Conservation (phyloP, 1,140 invertebrate genomes). For the Drosophila punjabiensis region DNA sequence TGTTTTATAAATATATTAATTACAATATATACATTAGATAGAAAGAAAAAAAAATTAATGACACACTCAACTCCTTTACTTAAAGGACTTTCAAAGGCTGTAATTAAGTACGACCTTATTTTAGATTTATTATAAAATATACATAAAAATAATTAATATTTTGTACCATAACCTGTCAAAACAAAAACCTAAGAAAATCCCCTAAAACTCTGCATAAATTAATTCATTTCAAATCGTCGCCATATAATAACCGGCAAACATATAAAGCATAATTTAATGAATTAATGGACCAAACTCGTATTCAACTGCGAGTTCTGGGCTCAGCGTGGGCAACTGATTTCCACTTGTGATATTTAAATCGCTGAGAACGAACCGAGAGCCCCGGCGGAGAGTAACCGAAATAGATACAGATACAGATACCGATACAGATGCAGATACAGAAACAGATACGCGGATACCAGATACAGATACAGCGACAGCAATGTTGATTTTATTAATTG, state of each 20-base stretch:
- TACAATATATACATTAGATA: too few species aligned
- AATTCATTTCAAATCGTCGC: conserved; percentile 11
- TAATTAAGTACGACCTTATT: too few species aligned
- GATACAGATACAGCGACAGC: conserved; percentile 27
- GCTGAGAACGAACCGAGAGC: conserved; percentile 31
- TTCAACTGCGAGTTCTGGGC: conserved; percentile 27
- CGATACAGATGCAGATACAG: conserved; percentile 15
- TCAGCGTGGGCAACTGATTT: conserved; percentile 71
- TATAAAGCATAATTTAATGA: conserved; percentile 79
- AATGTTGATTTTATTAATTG: conserved; percentile 83
- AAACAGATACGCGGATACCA: conserved; percentile 30
- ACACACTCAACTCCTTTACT: too few species aligned
- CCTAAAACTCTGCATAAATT: not conserved
- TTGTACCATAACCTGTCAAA: not conserved
- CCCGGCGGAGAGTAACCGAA: conserved; percentile 21
- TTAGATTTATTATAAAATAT: not conserved
- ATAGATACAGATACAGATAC: conserved; percentile 38
- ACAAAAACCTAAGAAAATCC: not conserved
- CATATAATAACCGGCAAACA: conserved; percentile 16
- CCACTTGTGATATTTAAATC: conserved; percentile 73
- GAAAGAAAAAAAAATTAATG: too few species aligned
- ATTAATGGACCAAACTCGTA: conserved; percentile 55
- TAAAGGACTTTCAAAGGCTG: too few species aligned
- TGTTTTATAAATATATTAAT: too few species aligned
- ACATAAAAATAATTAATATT: not conserved